These are phyloP conservation scores for Chymomyza procnemis DNA, from an alignment of 2,888 invertebrate species.

Conservation along the genomic window DNA sequence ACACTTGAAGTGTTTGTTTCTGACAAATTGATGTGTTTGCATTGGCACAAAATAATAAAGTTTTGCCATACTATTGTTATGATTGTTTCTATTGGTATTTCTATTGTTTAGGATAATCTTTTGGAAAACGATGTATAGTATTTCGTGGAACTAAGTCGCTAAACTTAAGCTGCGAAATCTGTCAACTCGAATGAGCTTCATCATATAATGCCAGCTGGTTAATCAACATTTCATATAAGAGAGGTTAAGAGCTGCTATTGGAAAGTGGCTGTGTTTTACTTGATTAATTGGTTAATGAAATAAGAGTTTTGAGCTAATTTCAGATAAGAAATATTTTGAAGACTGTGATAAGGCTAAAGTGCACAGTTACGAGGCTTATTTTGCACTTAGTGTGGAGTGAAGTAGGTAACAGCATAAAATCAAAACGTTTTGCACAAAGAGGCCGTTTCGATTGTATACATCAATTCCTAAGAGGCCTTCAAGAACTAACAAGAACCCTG, in stretches of 20 bases:
- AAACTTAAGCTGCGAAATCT: neutral
- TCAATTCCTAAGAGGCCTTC: too few species aligned
- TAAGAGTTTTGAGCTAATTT: neutral
- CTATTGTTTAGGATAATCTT: neutral
- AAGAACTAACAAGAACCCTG: too few species aligned
- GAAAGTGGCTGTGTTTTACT: neutral
- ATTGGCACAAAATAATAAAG: conserved; percentile 66
- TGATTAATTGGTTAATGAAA: neutral
- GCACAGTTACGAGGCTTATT: too few species aligned
- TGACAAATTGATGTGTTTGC: conserved; percentile 71
- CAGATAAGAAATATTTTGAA: too few species aligned
- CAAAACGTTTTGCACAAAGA: too few species aligned
- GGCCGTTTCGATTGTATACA: too few species aligned
- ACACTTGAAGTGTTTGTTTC: conserved; percentile 68
- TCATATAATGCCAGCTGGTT: neutral
- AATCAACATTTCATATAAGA: too few species aligned
- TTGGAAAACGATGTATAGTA: neutral
- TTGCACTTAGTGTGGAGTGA: too few species aligned
- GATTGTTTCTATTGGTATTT: neutral
- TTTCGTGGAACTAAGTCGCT: neutral
- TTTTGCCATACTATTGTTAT: conserved; percentile 29
- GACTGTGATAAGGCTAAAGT: too few species aligned
- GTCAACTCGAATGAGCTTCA: neutral
- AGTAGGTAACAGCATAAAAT: too few species aligned
- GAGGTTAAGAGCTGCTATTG: neutral